Percentiles rank a stretch among this genome's conserved stretches.
Evolutionary conservation across 2,888 invertebrate species (phyloP).

Genomic region (Iphiclides podalirius): DNA sequence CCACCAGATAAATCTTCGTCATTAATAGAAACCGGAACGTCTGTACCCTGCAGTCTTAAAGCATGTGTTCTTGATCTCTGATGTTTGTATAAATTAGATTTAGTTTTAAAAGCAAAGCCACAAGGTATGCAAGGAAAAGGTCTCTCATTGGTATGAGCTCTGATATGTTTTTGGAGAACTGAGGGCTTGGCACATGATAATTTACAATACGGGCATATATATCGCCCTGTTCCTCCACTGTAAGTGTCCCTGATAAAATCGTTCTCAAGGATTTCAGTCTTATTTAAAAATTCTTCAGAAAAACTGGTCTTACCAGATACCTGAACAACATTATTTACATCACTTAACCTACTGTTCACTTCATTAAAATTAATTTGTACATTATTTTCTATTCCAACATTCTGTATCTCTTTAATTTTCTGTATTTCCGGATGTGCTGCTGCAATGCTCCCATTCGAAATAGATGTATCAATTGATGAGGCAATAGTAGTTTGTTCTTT

Average conservation of each 20-base stretch:
- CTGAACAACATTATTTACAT: conserved; percentile 73
- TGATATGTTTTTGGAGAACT: conserved; percentile 95
- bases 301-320: conserved; percentile 77
- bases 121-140: conserved; percentile 94
- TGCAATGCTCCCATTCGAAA: conserved; percentile 70
- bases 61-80: conserved; percentile 88
- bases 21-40: conserved; percentile 70
- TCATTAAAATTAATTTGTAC: conserved; percentile 78
- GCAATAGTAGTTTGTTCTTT: conserved; percentile 54
- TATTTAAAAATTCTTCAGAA: conserved; percentile 76
- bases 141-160: conserved; percentile 95
- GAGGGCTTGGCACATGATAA: conserved; percentile 95
- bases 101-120: conserved; percentile 96
- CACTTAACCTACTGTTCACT: conserved; percentile 69
- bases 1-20: conserved; percentile 80
- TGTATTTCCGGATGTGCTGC: conserved; percentile 73
- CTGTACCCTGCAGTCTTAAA: conserved; percentile 82
- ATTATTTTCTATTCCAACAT: conserved; percentile 61
- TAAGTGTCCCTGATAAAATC: conserved; percentile 73
- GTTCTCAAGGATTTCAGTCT: conserved; percentile 77
- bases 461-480: conserved; percentile 46
- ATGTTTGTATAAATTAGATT: conserved; percentile 95
- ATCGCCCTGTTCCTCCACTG: conserved; percentile 81
- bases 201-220: conserved; percentile 93
- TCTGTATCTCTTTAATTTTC: conserved; percentile 60